phyloP scores from a whole-genome alignment of 2,888 invertebrate species.

The Lepidocyrtoides sp. region DNA sequence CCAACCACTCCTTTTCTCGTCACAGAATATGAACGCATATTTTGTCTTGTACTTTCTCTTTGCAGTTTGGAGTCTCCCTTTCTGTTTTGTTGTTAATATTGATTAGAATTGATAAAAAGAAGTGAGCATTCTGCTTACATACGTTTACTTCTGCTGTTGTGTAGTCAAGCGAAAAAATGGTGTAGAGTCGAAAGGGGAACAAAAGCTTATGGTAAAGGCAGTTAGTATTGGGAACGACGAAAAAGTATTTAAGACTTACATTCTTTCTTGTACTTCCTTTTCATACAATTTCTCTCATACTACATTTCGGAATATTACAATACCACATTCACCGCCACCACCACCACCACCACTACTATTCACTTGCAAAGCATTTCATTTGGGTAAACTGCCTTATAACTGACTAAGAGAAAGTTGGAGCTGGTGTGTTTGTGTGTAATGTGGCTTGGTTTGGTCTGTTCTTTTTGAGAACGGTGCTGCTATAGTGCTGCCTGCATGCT shows the following conservation, averaged over 20 bases:
- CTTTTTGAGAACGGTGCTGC: not conserved
- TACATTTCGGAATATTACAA: not conserved
- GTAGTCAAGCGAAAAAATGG: not conserved
- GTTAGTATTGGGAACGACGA: not conserved
- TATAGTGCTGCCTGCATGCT: not conserved
- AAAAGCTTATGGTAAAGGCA: not conserved
- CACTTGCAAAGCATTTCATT: not conserved
- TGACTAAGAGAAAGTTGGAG: constrained; percentile 25
- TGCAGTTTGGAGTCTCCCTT: not conserved
- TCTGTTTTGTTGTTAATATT: constrained; percentile 56
- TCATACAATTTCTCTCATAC: not conserved
- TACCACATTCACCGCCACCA: not conserved
- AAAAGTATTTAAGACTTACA: constrained; percentile 25
- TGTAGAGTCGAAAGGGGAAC: not conserved
- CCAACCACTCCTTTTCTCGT: constrained; percentile 35
- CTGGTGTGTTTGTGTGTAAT: not conserved
- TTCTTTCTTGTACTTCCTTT: not conserved
- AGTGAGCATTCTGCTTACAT: constrained; percentile 30
- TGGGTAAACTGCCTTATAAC: not conserved
- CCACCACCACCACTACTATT: no score
- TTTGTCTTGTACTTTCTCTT: constrained; percentile 8
- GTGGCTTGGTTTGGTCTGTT: not conserved
- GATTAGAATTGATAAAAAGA: constrained; percentile 59
- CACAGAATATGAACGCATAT: not conserved
- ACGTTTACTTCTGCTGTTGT: not conserved